Evolutionary conservation across 2,797 vertebrate species (phyloP).

Genomic region (Capromys pilorides): DNA sequence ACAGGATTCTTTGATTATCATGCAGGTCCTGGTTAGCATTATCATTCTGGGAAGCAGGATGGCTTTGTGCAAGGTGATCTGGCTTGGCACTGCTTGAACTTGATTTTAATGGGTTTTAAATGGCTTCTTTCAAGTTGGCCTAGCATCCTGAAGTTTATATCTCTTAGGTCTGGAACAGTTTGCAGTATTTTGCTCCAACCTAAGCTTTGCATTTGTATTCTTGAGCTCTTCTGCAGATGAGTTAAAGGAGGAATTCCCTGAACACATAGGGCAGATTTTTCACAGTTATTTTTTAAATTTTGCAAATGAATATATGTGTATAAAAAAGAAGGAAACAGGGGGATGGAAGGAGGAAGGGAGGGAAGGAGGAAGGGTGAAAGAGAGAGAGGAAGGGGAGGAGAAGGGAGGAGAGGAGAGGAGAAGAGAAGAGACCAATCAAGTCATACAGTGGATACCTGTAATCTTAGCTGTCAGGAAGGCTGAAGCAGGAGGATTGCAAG

Average conservation of each 20-base stretch:
- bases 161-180: background rate
- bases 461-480: background rate
- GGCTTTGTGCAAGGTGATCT: background rate
- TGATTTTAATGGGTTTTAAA: constrained; percentile 38
- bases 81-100: background rate
- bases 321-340: background rate
- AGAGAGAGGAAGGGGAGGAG: no score
- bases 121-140: background rate
- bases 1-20: constrained; percentile 16
- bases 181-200: background rate
- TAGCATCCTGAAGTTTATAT: background rate
- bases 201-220: background rate
- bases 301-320: background rate
- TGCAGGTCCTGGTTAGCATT: background rate
- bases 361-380: no score
- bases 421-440: background rate
- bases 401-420: background rate
- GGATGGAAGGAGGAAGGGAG: no score
- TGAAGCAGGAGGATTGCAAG: background rate
- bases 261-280: background rate
- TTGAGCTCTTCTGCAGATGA: background rate
- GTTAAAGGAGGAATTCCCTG: background rate
- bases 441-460: background rate
- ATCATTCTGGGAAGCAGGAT: background rate
- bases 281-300: background rate